phyloP scores from a whole-genome alignment of 2,113 vertebrate genomes.

The Alouatta palliata region DNA sequence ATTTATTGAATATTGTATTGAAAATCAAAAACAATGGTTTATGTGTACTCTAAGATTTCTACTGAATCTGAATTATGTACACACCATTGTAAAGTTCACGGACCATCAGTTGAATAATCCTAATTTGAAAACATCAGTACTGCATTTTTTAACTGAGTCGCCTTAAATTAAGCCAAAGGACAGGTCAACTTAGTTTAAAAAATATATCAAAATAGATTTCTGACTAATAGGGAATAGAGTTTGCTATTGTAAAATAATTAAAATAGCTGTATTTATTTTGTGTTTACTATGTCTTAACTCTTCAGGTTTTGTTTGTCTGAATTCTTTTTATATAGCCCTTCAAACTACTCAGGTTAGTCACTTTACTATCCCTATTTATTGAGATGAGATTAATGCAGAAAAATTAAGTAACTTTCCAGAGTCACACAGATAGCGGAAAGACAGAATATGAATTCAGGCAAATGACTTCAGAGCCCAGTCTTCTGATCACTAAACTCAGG shows the following conservation, averaged over 20 bases:
- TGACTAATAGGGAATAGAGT: not conserved
- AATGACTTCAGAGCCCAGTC: rapidly evolving
- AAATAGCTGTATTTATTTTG: not conserved
- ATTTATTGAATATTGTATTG: not conserved
- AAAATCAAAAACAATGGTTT: not conserved
- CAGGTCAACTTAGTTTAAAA: not conserved
- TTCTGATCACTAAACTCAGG: rapidly evolving
- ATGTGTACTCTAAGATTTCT: not conserved
- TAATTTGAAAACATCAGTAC: not conserved
- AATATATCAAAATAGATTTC: not conserved
- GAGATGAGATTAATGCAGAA: not conserved
- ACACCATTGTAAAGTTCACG: not conserved
- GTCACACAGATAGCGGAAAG: not conserved
- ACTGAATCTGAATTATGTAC: not conserved
- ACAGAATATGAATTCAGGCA: not conserved
- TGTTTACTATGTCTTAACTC: not conserved
- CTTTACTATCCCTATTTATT: not conserved
- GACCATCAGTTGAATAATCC: not conserved
- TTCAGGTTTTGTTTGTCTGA: not conserved
- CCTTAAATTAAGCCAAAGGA: not conserved
- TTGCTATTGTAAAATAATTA: not conserved
- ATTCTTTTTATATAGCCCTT: not conserved
- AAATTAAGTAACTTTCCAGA: not conserved
- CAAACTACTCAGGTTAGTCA: not conserved
- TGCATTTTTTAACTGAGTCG: not conserved